Evolutionary conservation across 2,888 invertebrate species (phyloP), one percentile per base, ranked within the genome.

Genomic region (Pseudococcus viburni): DNA sequence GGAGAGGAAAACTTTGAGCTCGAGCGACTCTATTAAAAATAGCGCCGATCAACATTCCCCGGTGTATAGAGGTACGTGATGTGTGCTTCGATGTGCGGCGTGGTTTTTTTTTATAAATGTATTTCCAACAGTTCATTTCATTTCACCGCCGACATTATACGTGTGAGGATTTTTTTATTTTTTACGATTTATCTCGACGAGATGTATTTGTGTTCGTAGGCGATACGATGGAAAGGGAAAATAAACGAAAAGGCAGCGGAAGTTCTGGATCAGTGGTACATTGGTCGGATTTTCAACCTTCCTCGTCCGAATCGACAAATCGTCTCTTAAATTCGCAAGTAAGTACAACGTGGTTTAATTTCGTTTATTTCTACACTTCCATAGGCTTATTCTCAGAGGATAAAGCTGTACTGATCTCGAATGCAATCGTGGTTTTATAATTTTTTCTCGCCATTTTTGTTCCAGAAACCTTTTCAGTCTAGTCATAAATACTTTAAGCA

Each of bases 1-100:
- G 17, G 90, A 90, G 86, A 89, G 89, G 8, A 90, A 90, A 89
- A 90, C 90, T 7, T 86, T 90, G 15, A 90, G 89, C 48, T 90
- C 90, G n/a, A 90, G 89, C 85, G 89, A 89, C 12, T 90, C 90
- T 1, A 88, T 86, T 48, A 88, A 85, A 84, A 89, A 88, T 68
- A 84, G 64, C 86, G 86, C 22, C 33, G 88, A 88, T 85, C 89
- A 87, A 88, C 88, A 88, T 51, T 85, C 85, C 19, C 88, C 88
- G 33, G 51, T 89, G 59, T 89, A 88, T 55, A 89, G 64, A 88
- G 89, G 88, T 83, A 83, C 80, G 80, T 83, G 80, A 83, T 55
- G 26, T 22, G 46, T 22, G 42, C 64, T 86, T 68, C 48, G 39
- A n/a, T 85, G 64, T 42, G 73, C 33, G n/a, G 77, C 39, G 0